phyloP scores from a whole-genome alignment of 2,113 vertebrate genomes.

The Morone saxatilis region DNA sequence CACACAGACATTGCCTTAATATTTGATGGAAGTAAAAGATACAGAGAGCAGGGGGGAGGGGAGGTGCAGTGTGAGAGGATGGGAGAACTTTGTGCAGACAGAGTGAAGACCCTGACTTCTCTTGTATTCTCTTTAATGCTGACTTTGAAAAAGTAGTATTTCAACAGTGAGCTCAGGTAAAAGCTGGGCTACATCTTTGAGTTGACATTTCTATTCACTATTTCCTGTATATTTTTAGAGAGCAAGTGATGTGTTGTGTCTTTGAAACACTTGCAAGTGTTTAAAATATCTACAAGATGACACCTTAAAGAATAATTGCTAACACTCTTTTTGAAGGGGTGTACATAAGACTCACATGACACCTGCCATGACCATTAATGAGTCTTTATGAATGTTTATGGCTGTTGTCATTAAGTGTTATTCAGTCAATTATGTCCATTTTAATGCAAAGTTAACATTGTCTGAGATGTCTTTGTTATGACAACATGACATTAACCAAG shows the following conservation, averaged over 20 bases:
- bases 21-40: slow-evolving; percentile 45
- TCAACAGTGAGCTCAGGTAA: slow-evolving; percentile 52
- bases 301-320: not conserved
- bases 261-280: slow-evolving; percentile 36
- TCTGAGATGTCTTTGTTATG: too few relatives aligned
- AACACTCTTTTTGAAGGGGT: too few relatives aligned
- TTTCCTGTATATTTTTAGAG: slow-evolving; percentile 58
- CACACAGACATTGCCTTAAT: slow-evolving; percentile 42
- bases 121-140: slow-evolving; percentile 60
- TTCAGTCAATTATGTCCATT: too few relatives aligned
- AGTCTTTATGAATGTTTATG: too few relatives aligned
- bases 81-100: slow-evolving; percentile 44
- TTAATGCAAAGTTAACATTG: too few relatives aligned
- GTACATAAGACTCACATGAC: too few relatives aligned
- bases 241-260: slow-evolving; percentile 20
- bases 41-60: not conserved
- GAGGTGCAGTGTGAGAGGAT: slow-evolving; percentile 23
- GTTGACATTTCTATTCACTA: slow-evolving; percentile 37
- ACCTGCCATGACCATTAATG: too few relatives aligned
- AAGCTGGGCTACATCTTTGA: slow-evolving; percentile 33
- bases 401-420: too few relatives aligned
- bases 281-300: slow-evolving; percentile 33
- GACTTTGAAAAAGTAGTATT: slow-evolving; percentile 46
- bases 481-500: too few relatives aligned
- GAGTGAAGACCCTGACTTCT: slow-evolving; percentile 37